phyloP scores from a whole-genome alignment of 1,140 invertebrate genomes.

The Neodiprion lecontei region DNA sequence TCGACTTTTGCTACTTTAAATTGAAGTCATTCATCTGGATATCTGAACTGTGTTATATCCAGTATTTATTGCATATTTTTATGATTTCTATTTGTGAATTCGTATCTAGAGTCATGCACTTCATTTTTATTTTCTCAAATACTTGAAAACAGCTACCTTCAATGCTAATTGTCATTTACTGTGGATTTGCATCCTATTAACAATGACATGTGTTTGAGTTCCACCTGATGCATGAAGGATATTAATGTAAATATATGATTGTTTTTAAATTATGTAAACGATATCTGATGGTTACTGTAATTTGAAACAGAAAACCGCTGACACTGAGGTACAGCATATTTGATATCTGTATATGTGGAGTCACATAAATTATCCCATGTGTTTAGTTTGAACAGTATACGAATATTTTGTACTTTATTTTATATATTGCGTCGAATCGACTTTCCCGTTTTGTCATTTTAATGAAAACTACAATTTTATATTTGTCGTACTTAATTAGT shows the following conservation, averaged over 20 bases:
- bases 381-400: constrained; percentile 3
- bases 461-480: background rate
- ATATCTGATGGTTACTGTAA: background rate
- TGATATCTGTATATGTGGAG: background rate
- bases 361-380: background rate
- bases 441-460: background rate
- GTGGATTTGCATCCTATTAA: background rate
- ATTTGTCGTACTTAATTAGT: constrained; percentile 5
- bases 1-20: background rate
- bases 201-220: background rate
- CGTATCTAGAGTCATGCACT: background rate
- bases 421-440: background rate
- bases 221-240: background rate
- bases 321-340: background rate
- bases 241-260: background rate
- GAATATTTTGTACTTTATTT: constrained; percentile 1
- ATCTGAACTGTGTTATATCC: background rate
- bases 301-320: background rate
- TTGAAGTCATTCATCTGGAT: background rate
- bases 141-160: background rate
- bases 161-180: background rate
- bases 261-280: background rate
- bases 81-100: background rate
- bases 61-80: constrained; percentile 10
- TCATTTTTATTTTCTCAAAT: background rate